Base-by-base conservation (phyloP, 2,797 vertebrate genomes). In the Cyclura pinguis region DNA sequence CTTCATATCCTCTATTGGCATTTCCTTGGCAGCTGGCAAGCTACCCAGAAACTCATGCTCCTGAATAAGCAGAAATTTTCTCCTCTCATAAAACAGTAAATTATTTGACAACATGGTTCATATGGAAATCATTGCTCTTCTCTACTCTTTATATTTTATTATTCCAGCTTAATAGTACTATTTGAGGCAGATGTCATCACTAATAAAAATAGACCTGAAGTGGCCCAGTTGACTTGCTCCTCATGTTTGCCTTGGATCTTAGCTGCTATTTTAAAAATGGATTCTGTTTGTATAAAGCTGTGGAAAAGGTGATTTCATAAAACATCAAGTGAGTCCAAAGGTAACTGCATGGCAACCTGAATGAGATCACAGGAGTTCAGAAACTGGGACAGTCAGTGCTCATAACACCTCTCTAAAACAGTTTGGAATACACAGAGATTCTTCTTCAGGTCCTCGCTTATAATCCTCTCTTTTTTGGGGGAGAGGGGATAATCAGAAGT, bases 391-490 rank as follows among this genome's bases (percentile, higher is more conserved):
- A 83, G 81, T 85, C 64, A 0, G 9, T 27, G 16, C 12, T 57
- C 90, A 83, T 47, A 67, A 18, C 22, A 87, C 73, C 82, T 74
- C 88, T 20, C 57, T 27, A 90, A 72, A 94, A 76, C 1, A 87
- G n/a, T 67, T 91, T 27, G 62, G 50, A 80, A 88, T 52, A 92
- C 73, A 4, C 32, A 86, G 1, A 35, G 24, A 89, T 80, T 0
- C 5, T 22, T 67, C 78, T 38, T 42, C 1, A 88, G n/a, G 47
- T 47, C 20, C 0, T 91, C 0, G 2, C 29, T 84, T 87, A 78
- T 27, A 20, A 3, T n/a, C 2, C 16, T 47, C 4, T 10, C 24
- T 76, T 67, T 69, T 69, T 69, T 69, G 67, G 67, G 22, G 59
- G 14, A 4, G 16, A 20, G 6, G 57, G 27, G 47, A 16, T 64